Evolutionary conservation across 2,113 vertebrate species (phyloP).

Genomic region (Phasianus colchicus): DNA sequence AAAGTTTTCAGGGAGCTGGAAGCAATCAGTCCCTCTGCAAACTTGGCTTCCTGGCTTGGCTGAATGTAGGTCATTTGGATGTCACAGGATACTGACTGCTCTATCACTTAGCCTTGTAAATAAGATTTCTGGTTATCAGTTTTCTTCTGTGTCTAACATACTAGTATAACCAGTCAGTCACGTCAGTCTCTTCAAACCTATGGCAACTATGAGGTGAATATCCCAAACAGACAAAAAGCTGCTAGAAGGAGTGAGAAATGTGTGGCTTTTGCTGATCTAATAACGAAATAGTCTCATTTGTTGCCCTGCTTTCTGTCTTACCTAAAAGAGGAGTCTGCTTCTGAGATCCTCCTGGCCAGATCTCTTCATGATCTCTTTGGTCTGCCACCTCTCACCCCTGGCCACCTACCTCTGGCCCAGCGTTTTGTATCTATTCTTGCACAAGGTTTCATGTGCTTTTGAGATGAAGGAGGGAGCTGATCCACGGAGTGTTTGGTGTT

Average conservation of each 20-base stretch:
- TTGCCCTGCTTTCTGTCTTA: neutral
- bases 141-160: neutral
- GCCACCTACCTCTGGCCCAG: neutral
- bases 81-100: neutral
- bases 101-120: neutral
- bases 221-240: neutral
- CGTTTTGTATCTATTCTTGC: neutral
- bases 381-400: neutral
- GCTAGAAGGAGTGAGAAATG: neutral
- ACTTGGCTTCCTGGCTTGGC: neutral
- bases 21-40: accelerated
- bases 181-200: neutral
- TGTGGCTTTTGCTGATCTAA: neutral
- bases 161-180: neutral
- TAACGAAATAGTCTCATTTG: neutral
- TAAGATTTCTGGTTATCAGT: neutral
- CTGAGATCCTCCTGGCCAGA: neutral
- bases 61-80: neutral
- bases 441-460: neutral
- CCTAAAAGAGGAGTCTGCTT: neutral
- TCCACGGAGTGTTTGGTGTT: neutral
- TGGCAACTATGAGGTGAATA: neutral
- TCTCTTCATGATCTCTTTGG: neutral
- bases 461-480: neutral
- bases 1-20: neutral